Percentiles rank a stretch among this genome's conserved stretches.
These are phyloP conservation scores for Arrhopalites spinosus DNA, from an alignment of 2,888 invertebrate genomes.

Conservation along the genomic window DNA sequence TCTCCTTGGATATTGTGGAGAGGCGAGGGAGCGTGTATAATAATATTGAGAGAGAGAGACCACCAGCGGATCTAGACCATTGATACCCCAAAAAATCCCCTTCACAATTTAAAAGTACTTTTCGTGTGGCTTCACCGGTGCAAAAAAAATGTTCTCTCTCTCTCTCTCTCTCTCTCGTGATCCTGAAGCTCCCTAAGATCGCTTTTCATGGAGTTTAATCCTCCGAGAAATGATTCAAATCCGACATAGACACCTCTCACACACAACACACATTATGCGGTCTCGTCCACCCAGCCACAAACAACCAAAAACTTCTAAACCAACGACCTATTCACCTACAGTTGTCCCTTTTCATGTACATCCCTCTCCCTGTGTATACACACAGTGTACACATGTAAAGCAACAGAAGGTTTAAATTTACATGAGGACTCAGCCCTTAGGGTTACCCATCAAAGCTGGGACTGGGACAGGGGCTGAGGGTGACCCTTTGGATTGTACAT, in stretches of 20 bases:
- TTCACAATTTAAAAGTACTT: neutral
- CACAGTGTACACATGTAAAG: neutral
- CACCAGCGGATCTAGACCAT: conserved; percentile 47
- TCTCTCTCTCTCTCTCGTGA: conserved; percentile 14
- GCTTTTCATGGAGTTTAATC: conserved; percentile 50
- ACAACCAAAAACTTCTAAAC: conserved; percentile 15
- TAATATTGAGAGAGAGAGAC: conserved; percentile 39
- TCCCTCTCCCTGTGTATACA: neutral
- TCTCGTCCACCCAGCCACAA: conserved; percentile 11
- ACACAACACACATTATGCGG: conserved; percentile 21
- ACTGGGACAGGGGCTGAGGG: too few species aligned
- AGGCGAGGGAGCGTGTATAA: conserved; percentile 44
- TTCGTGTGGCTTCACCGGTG: conserved; percentile 33
- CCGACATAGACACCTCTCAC: conserved; percentile 42
- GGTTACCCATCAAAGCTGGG: neutral
- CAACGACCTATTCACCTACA: too few species aligned
- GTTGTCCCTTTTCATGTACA: too few species aligned
- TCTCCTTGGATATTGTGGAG: conserved; percentile 24
- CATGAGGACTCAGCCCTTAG: neutral
- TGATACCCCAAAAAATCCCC: conserved; percentile 31
- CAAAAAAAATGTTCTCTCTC: conserved; percentile 34
- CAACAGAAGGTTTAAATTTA: conserved; percentile 17
- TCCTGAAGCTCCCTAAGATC: conserved; percentile 23
- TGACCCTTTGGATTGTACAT: neutral
- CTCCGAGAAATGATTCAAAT: conserved; percentile 55